Base-by-base conservation (phyloP, 2,797 vertebrate genomes). In the Amniataba percoides region DNA sequence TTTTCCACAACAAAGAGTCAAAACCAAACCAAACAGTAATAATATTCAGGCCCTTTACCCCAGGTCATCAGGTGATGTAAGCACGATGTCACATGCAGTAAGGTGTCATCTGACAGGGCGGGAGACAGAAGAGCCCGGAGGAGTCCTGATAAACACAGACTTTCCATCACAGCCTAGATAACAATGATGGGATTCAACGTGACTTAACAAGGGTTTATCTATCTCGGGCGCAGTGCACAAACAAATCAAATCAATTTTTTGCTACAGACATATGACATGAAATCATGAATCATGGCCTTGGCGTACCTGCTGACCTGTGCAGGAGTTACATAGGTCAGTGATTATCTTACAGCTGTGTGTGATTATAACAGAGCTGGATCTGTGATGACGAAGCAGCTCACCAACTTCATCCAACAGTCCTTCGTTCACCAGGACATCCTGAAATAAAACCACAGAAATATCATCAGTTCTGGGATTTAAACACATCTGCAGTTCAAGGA, bases 331-430 rank as follows among this genome's bases (percentile, higher is more conserved):
- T 69, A 97, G 71, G 81, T 95, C 81, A 43, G 84, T 81, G 82
- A 96, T 93, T 36, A 94, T 94, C 62, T 84, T 90, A 49, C 94
- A 94, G 78, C 90, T 52, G 64, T 93, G 94, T 53, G 89, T 85
- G 43, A 95, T 81, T 46, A 95, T 82, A 42, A 90, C 86, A 10
- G 90, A 79, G 56, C 91, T 93, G 58, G 78, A 82, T 73, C 81
- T 88, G 59, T 91, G 87, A 7, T 1, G 85, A 39, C 87, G 84
- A 81, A 96, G 90, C 70, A 96, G 90, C 4, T 25, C 78, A 59
- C 92, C 91, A 19, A 96, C 71, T 42, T 86, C 92, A 66, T 93
- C 85, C 46, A 95, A 51, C 12, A 96, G 78, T 39, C 95, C 93
- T 14, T 93, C 90, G 65, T 86, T 90, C 5, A 94, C 65, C 34